Evolutionary conservation across 2,888 invertebrate species (phyloP).

Genomic region (Empis stercorea): DNA sequence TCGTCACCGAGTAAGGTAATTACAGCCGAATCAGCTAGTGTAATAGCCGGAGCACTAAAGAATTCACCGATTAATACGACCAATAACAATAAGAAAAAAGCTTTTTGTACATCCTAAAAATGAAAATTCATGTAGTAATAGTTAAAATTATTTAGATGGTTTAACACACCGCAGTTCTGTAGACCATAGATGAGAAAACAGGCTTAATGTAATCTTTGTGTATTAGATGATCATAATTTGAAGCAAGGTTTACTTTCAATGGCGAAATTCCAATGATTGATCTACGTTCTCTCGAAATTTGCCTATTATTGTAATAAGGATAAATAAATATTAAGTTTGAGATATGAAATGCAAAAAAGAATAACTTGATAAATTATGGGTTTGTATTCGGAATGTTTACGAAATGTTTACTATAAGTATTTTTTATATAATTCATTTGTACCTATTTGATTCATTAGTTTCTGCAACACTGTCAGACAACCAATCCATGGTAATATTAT

Average conservation of each 20-base stretch:
- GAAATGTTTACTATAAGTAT: no score
- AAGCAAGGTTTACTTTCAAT: constrained; percentile 58
- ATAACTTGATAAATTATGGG: no score
- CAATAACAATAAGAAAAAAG: constrained; percentile 85
- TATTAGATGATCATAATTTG: constrained; percentile 56
- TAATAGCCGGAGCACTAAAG: constrained; percentile 92
- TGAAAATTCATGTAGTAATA: background rate
- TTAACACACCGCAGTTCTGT: constrained; percentile 45
- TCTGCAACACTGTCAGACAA: no score
- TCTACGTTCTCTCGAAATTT: constrained; percentile 20
- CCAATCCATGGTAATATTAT: no score
- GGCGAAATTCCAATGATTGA: constrained; percentile 45
- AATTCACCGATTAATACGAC: constrained; percentile 95
- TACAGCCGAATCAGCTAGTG: constrained; percentile 84
- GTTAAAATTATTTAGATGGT: background rate
- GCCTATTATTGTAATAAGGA: no score
- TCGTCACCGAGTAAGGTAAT: constrained; percentile 81
- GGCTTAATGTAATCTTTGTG: constrained; percentile 76
- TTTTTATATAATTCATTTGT: background rate
- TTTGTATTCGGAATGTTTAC: no score
- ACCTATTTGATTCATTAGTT: background rate
- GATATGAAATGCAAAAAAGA: no score
- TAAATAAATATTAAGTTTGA: no score
- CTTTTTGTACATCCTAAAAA: constrained; percentile 73
- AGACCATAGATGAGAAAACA: constrained; percentile 86